These are phyloP conservation scores for Olivierus martensii DNA, from an alignment of 1,140 invertebrate species.

Conservation along the genomic window DNA sequence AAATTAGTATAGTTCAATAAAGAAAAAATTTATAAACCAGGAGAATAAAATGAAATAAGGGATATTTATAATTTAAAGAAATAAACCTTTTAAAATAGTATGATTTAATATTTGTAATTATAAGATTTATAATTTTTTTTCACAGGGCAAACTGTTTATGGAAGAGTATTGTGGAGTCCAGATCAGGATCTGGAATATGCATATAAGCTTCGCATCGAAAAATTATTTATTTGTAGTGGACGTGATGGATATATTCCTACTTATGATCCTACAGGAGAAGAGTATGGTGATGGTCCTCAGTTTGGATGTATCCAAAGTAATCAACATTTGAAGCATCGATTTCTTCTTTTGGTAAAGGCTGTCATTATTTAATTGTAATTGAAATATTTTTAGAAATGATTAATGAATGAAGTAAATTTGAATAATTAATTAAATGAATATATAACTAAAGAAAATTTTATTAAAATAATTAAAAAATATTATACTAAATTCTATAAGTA, in stretches of 20 bases:
- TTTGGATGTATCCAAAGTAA: conserved; percentile 36
- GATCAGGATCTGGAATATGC: conserved; percentile 32
- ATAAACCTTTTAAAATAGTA: no score
- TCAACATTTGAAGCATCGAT: conserved; percentile 30
- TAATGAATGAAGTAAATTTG: no score
- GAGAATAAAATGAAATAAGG: no score
- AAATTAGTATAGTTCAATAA: no score
- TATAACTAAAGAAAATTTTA: no score
- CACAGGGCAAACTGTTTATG: conserved; percentile 33
- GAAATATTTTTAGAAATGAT: no score
- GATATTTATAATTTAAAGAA: no score
- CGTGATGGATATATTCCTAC: conserved; percentile 34
- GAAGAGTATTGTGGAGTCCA: conserved; percentile 36
- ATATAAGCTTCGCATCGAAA: conserved; percentile 32
- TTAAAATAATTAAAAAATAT: no score
- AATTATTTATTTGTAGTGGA: conserved; percentile 36
- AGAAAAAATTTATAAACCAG: no score
- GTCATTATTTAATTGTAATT: no score
- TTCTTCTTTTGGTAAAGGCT: conserved; percentile 35
- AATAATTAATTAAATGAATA: no score
- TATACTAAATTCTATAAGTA: no score
- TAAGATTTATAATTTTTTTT: background rate
- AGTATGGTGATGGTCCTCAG: conserved; percentile 33
- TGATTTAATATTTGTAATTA: background rate
- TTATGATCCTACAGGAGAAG: conserved; percentile 35